phyloP scores from a whole-genome alignment of 2,113 vertebrate species.

The Ageneiosus marmoratus region DNA sequence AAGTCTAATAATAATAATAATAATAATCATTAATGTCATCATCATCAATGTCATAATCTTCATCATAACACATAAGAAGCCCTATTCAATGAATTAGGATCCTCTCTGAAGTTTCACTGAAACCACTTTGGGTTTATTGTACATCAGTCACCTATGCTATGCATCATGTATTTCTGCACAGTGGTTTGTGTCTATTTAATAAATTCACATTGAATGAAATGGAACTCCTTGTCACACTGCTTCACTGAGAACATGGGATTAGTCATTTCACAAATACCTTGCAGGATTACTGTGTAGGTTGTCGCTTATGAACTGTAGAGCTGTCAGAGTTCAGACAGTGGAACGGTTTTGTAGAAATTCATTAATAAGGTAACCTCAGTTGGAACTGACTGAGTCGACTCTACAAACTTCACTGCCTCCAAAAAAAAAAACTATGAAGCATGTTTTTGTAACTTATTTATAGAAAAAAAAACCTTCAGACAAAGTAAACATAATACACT shows the following conservation, averaged over 20 bases:
- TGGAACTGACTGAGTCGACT: conserved; percentile 37
- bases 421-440: background rate
- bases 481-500: background rate
- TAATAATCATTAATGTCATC: background rate
- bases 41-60: too few relatives aligned
- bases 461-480: background rate
- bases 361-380: conserved; percentile 43
- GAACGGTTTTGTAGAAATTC: background rate
- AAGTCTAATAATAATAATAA: background rate
- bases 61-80: background rate
- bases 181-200: background rate
- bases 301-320: background rate
- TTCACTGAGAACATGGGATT: conserved; percentile 3
- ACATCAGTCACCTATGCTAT: background rate
- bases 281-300: background rate
- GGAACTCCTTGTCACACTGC: background rate
- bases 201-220: conserved; percentile 2
- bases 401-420: conserved; percentile 24
- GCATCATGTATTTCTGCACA: background rate
- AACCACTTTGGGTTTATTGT: background rate
- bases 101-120: background rate
- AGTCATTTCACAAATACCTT: conserved; percentile 9
- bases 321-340: conserved; percentile 11
- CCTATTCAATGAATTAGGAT: background rate
- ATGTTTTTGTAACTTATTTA: background rate